Evolutionary conservation across 2,113 vertebrate genomes (phyloP).

Genomic region (Tursiops truncatus): DNA sequence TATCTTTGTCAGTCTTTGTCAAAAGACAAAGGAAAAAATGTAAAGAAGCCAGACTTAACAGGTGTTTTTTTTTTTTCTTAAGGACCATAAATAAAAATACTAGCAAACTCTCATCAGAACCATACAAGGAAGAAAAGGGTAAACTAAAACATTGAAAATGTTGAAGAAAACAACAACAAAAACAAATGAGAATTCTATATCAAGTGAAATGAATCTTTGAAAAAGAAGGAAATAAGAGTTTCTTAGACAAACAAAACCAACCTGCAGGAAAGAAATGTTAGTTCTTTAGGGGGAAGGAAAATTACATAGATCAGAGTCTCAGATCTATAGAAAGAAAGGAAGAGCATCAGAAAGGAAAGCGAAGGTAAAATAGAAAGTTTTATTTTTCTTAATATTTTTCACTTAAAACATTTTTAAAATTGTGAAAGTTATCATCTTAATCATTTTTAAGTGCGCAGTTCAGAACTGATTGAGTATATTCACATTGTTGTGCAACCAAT

Average conservation of each 20-base stretch:
- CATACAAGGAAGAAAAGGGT: background rate
- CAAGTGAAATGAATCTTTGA: background rate
- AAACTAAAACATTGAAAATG: background rate
- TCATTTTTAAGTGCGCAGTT: background rate
- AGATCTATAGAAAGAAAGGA: background rate
- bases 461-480: background rate
- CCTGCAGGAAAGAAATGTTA: background rate
- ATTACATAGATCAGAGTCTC: background rate
- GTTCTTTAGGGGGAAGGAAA: background rate
- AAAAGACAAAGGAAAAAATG: background rate
- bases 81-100: background rate
- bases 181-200: background rate
- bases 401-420: background rate
- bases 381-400: background rate
- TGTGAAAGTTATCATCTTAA: background rate
- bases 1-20: background rate
- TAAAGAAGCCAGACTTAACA: background rate
- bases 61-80: too few relatives aligned
- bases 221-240: background rate
- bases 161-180: background rate
- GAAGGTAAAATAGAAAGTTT: background rate
- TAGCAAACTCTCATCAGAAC: background rate
- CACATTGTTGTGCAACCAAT: background rate
- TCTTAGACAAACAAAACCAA: background rate
- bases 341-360: accelerated